Base-by-base conservation (phyloP, 2,888 invertebrate species). In the Tricholauxania praeusta region DNA sequence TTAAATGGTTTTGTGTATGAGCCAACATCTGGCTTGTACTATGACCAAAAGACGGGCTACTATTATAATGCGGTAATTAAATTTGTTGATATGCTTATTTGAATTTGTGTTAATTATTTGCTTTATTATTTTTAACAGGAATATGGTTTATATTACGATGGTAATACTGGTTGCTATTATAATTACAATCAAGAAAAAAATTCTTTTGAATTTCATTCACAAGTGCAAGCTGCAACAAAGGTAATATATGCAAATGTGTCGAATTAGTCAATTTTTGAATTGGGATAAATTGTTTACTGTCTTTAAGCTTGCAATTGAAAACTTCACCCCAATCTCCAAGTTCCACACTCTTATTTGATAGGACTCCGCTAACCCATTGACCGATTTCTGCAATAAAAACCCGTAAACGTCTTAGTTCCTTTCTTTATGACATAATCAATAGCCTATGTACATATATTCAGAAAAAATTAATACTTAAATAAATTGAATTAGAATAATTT, bases 61-160 rank as follows among this genome's bases (percentile, higher is more conserved):
- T 96, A 96, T 88, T 96, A 96, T 84, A 95, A 96, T 89, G 91
- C 95, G 79, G 96, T 95, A 89, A 89, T 90, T 89, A 10, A 60
- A 47, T 39, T 47, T 39, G 1, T 39, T 39, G n/a, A 49, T 28
- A 49, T 17, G 52, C 3, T n/a, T 53, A 53, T 53, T 53, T 62
- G 8, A 3, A 32, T 39, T 39, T 62, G 47, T 52, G 52, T 15
- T 55, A 51, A n/a, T 3, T 63, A 17, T 39, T 49, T 59, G 7
- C 71, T 53, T 14, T 62, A 39, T 67, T 71, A 48, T 72, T 39
- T 72, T 79, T 87, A 88, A 57, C 82, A 97, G 96, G 93, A 94
- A 85, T 91, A 93, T 80, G 93, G 94, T 1, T 89, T 97, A 47
- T 97, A 96, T 85, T 98, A 97, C 84, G 96, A 97, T 86, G 94